Base-by-base conservation (phyloP, 1,140 invertebrate species). In the Aricia agestis region DNA sequence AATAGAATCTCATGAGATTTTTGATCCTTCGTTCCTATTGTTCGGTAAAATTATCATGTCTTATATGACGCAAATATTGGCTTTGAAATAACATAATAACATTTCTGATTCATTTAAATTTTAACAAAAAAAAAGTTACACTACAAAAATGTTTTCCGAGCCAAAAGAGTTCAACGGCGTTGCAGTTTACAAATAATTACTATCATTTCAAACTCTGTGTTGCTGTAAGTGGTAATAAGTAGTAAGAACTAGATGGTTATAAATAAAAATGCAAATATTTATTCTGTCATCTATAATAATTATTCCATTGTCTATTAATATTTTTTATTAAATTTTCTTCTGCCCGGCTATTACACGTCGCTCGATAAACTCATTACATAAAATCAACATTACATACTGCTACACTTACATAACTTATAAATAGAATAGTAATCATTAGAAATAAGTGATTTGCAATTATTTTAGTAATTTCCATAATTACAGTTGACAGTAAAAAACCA, bases 401-500 rank as follows among this genome's bases (percentile, higher is more conserved):
- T 63, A 63, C 18, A 11, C 6, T 19, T 63, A 25, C 59, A 63
- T 19, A 63, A 61, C 17, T 61, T 61, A 6, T 61, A 18, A 61
- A 19, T 61, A 11, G 59, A 19, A 63, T 63, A 31, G 59, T 18
- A 19, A 18, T 63, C 31, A 63, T 63, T 63, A 63, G 1, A 63
- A 63, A 63, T 63, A 25, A 63, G 19, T 63, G 18, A 63, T 19
- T 63, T 63, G 59, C 59, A 63, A 63, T 63, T 19, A 63, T 63
- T 31, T 63, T 13, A 52, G 18, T 18, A 63, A 63, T 63, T 63
- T 63, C 9, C 59, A 63, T 63, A 19, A 63, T 63, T 63, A 63
- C 18, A 52, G 45, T 52, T 3, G 45, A 1, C 45, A 52, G 9
- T 13, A 52, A 52, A 52, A 52, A 52, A 52, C 13, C 10, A 52